Percentiles rank a stretch among this genome's conserved stretches.
Conservation (phyloP, 2,888 invertebrate species). For the Autographa gamma region DNA sequence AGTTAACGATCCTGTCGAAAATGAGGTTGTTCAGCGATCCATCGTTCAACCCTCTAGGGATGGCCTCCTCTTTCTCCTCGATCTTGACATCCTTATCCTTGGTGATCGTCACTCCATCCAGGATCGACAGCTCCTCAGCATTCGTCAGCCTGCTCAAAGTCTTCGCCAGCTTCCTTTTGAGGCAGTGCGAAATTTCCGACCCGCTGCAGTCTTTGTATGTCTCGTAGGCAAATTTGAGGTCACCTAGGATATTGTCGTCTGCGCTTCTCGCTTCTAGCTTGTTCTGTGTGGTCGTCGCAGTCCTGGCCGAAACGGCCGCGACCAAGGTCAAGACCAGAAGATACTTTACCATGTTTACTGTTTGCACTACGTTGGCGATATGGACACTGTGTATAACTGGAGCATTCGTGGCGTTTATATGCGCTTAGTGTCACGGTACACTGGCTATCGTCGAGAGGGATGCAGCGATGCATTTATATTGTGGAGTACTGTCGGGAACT, state of each 20-base stretch:
- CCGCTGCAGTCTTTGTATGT: constrained; percentile 94
- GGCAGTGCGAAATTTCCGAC: constrained; percentile 91
- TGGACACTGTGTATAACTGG: constrained; percentile 84
- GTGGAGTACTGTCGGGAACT: constrained; percentile 66
- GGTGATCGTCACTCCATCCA: constrained; percentile 93
- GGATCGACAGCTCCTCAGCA: constrained; percentile 90
- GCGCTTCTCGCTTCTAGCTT: constrained; percentile 81
- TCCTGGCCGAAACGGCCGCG: constrained; percentile 86
- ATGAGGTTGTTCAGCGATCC: constrained; percentile 93
- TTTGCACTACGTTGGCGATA: constrained; percentile 79
- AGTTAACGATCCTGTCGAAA: constrained; percentile 92
- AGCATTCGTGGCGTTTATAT: constrained; percentile 85
- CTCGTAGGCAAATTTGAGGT: constrained; percentile 92
- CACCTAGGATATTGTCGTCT: constrained; percentile 89
- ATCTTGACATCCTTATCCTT: constrained; percentile 88
- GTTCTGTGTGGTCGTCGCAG: constrained; percentile 85
- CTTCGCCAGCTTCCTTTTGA: constrained; percentile 94
- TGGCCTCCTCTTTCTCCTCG: constrained; percentile 91
- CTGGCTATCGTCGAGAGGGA: constrained; percentile 82
- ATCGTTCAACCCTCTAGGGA: constrained; percentile 93
- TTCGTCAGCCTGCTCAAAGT: constrained; percentile 93
- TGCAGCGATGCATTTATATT: constrained; percentile 85
- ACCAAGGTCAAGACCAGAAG: constrained; percentile 88
- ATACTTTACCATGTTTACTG: constrained; percentile 89
- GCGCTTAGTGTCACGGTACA: constrained; percentile 86